Conservation (phyloP, 2,888 invertebrate genomes). For the Dryococelus australis region DNA sequence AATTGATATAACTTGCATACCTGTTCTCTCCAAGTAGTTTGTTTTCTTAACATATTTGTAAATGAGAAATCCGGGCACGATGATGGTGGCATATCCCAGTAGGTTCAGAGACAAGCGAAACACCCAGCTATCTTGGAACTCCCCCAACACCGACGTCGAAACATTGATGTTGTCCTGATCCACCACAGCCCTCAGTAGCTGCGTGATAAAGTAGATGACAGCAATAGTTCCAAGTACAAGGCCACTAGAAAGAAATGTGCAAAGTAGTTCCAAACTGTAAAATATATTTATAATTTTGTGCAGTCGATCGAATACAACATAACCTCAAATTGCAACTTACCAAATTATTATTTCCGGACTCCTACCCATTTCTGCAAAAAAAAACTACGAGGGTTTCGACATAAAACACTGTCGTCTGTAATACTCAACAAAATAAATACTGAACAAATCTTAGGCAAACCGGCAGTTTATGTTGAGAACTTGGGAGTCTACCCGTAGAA, state of each 20-base stretch:
- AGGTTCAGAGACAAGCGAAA: constrained; percentile 80
- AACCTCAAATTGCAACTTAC: not conserved
- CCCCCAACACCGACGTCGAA: constrained; percentile 47
- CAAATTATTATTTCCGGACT: constrained; percentile 26
- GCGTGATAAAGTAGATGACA: constrained; percentile 59
- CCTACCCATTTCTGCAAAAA: not conserved
- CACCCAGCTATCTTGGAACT: constrained; percentile 73
- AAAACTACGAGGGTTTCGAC: not conserved
- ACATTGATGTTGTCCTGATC: constrained; percentile 48
- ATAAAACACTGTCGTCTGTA: not conserved
- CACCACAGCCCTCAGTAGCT: constrained; percentile 56
- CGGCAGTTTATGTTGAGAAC: too few relatives aligned
- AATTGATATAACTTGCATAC: constrained; percentile 57
- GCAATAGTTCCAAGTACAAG: constrained; percentile 59
- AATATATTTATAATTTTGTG: not conserved
- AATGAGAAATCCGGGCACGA: constrained; percentile 84
- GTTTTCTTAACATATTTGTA: constrained; percentile 81
- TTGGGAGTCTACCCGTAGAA: too few relatives aligned
- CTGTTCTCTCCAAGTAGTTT: constrained; percentile 80
- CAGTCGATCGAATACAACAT: not conserved
- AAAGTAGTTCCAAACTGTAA: not conserved
- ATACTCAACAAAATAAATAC: too few relatives aligned
- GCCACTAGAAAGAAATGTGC: constrained; percentile 54
- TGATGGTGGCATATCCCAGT: constrained; percentile 86
- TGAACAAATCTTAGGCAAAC: too few relatives aligned